phyloP scores from a whole-genome alignment of 2,888 invertebrate species.

The Phrixothrix hirtus region DNA sequence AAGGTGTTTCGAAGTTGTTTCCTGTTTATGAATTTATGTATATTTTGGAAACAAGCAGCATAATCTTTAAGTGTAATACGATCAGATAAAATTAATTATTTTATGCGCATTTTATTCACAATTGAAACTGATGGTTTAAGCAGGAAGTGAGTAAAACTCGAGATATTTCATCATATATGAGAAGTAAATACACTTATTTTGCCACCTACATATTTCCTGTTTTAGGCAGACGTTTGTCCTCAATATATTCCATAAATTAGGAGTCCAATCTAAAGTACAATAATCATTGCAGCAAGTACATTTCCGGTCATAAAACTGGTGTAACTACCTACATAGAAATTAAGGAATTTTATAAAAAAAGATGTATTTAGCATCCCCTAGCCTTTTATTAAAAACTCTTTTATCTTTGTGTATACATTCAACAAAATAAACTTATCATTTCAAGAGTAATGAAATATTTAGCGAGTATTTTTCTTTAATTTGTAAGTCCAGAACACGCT shows the following conservation, averaged over 20 bases:
- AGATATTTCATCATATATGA: conserved; percentile 25
- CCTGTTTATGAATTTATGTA: too few relatives aligned
- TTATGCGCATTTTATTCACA: neutral
- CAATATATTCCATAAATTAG: conserved; percentile 23
- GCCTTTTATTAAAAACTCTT: conserved; percentile 11
- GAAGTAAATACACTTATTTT: conserved; percentile 26
- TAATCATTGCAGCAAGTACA: too few relatives aligned
- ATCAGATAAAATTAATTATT: neutral
- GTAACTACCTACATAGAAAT: too few relatives aligned
- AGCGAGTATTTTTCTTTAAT: conserved; percentile 56
- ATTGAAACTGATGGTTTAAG: conserved; percentile 7
- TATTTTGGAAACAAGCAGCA: too few relatives aligned
- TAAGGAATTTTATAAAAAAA: too few relatives aligned
- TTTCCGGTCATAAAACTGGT: too few relatives aligned
- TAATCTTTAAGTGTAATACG: neutral
- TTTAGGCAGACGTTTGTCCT: conserved; percentile 20
- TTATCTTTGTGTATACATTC: conserved; percentile 22
- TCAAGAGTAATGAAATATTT: conserved; percentile 49
- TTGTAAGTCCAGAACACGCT: conserved; percentile 52
- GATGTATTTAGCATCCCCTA: neutral
- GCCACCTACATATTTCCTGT: conserved; percentile 33
- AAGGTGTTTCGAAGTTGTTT: too few relatives aligned
- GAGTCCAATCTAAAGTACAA: too few relatives aligned
- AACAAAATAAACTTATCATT: conserved; percentile 38
- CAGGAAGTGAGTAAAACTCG: conserved; percentile 27